Percentiles rank a stretch among this genome's conserved stretches.
Evolutionary conservation across 2,797 vertebrate genomes (phyloP).

Genomic region (Antrozous pallidus): DNA sequence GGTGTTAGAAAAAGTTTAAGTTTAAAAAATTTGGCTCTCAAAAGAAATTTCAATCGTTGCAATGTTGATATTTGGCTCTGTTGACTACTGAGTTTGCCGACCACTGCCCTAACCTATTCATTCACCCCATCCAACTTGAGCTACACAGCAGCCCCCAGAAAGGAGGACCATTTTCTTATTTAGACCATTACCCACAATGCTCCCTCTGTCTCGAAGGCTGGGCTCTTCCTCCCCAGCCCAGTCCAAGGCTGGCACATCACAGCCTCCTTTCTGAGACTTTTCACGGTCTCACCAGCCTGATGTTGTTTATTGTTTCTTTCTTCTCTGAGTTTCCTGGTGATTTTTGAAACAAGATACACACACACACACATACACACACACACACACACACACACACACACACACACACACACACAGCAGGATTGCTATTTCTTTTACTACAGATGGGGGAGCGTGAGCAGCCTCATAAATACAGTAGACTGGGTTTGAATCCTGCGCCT

Average conservation of each 20-base stretch:
- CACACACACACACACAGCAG: neutral
- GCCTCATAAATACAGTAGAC: neutral
- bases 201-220: neutral
- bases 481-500: neutral
- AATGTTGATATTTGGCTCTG: too few relatives aligned
- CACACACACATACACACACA: too few relatives aligned
- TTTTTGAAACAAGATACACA: neutral
- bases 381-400: too few relatives aligned
- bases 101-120: neutral
- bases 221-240: too few relatives aligned
- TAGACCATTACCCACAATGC: rapidly evolving
- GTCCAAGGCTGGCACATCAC: rapidly evolving
- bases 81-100: too few relatives aligned
- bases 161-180: rapidly evolving
- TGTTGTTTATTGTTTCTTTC: neutral
- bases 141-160: too few relatives aligned
- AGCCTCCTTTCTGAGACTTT: neutral
- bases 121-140: neutral
- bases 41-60: too few relatives aligned
- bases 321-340: neutral
- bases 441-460: neutral
- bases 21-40: too few relatives aligned
- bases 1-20: too few relatives aligned
- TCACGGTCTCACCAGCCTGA: neutral
- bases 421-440: constrained; percentile 16